These are phyloP conservation scores for Lapara coniferarum DNA, from an alignment of 2,888 invertebrate genomes.

Conservation along the genomic window DNA sequence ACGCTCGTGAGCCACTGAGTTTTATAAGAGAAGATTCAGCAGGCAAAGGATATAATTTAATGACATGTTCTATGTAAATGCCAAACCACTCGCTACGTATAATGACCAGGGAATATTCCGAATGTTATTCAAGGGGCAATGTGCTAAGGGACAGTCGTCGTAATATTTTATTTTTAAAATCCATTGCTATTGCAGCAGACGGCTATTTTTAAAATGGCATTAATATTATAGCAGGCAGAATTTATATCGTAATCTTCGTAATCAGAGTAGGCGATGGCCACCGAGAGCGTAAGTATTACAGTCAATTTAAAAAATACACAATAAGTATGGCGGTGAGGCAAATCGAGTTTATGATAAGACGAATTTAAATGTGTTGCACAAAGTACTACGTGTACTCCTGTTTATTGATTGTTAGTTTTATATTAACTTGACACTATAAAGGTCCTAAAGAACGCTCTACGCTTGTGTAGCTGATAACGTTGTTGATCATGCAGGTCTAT, in stretches of 20 bases:
- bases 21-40: constrained; percentile 43
- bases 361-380: too few species aligned
- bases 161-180: constrained; percentile 63
- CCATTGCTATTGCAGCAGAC: constrained; percentile 59
- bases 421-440: neutral
- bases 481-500: neutral
- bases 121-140: constrained; percentile 56
- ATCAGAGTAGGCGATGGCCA: constrained; percentile 59
- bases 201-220: constrained; percentile 62
- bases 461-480: neutral
- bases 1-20: constrained; percentile 32
- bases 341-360: neutral
- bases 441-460: neutral
- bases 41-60: constrained; percentile 47
- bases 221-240: constrained; percentile 58
- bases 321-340: constrained; percentile 48
- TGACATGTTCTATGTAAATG: constrained; percentile 57
- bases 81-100: constrained; percentile 47
- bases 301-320: constrained; percentile 50
- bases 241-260: constrained; percentile 68
- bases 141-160: constrained; percentile 46
- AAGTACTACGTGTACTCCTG: too few species aligned
- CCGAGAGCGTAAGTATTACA: constrained; percentile 49
- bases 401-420: too few species aligned
- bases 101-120: constrained; percentile 54